Evolutionary conservation across 30 jellyfish, hydroid and myxozoan genomes (phyloP), one percentile per base, ranked within the genome.

Genomic region (Mastigias papua): DNA sequence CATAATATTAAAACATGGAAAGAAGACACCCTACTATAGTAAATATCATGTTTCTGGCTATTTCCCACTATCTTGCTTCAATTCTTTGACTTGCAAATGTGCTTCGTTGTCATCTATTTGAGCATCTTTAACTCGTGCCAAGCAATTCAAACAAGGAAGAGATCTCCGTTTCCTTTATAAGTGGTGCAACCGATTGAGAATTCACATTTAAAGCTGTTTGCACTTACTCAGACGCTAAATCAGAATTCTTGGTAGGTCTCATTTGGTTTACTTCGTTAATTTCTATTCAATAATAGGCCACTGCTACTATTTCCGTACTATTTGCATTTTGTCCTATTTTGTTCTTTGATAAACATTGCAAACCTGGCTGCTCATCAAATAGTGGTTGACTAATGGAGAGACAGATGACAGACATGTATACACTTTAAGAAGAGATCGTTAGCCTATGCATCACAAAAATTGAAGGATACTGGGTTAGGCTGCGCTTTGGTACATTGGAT

Each of bases 1-100:
- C 37, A 1, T 9, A 9, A 23, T 63, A 9, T 63, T 8, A 2
- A 21, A 1, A 63, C 35, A 7, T 1, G 23, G 74, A 34, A n/a
- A 9, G 74, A 63, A 1, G 19, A 27, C 4, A 63, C 13, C 74
- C 20, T 23, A n/a, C 27, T 63, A 5, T 17, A 7, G 19, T 28
- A 63, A 27, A 63, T 2, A 21, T 23, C 6, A 63, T 10, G 37
- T 23, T 63, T 4, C 37, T n/a, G n/a, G n/a, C n/a, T 25, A 63
- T 2, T 63, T 63, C 74, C 74, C 74, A 63, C 19, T 63, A 1
- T 26, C 74, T 63, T 42, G 74, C 42, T 63, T n/a, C 42, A 63
- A n/a, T 1, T 9, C 22, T 23, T 21, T 8, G 35, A 20, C 17
- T 9, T 21, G 17, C 35, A 19, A 63, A 7, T 63, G 42, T 23